phyloP scores from a whole-genome alignment of 2,113 vertebrate genomes.

The Aramus guarauna region DNA sequence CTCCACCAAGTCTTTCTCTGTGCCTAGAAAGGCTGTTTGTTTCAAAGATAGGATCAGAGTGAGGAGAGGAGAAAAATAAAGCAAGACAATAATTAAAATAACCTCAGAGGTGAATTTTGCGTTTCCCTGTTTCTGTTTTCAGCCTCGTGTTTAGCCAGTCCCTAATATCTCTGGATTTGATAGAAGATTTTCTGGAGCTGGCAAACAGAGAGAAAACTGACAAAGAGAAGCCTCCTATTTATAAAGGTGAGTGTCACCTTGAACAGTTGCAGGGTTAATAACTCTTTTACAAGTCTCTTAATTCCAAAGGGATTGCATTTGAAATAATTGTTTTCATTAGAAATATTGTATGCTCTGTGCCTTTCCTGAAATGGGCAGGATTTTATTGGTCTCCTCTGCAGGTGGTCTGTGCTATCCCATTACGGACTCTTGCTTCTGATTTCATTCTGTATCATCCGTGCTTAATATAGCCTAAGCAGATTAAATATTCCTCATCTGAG shows the following conservation, averaged over 20 bases:
- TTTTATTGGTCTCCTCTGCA: not conserved
- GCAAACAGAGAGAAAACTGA: conserved; percentile 84
- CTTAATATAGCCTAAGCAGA: not conserved
- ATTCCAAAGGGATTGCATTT: not conserved
- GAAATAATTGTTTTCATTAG: not conserved
- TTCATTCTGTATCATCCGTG: not conserved
- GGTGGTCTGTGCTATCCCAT: not conserved
- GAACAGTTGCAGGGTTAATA: not conserved
- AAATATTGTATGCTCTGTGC: not conserved
- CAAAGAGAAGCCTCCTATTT: conserved; percentile 83
- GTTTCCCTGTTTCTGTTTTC: conserved; percentile 42
- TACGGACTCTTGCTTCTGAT: not conserved
- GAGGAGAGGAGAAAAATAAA: not conserved
- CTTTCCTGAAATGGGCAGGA: not conserved
- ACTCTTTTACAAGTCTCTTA: not conserved
- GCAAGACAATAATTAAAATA: not conserved
- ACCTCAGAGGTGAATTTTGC: not conserved
- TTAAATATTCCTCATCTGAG: not conserved
- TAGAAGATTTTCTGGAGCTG: conserved; percentile 96
- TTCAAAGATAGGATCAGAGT: not conserved
- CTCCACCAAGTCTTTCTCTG: not conserved
- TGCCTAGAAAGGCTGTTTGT: not conserved
- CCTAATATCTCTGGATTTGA: conserved; percentile 96
- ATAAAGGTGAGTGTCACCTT: conserved; percentile 84
- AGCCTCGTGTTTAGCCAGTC: conserved; percentile 98